Evolutionary conservation across 2,113 vertebrate genomes (phyloP), one percentile per base, ranked within the genome.

Genomic region (Corapipo altera): DNA sequence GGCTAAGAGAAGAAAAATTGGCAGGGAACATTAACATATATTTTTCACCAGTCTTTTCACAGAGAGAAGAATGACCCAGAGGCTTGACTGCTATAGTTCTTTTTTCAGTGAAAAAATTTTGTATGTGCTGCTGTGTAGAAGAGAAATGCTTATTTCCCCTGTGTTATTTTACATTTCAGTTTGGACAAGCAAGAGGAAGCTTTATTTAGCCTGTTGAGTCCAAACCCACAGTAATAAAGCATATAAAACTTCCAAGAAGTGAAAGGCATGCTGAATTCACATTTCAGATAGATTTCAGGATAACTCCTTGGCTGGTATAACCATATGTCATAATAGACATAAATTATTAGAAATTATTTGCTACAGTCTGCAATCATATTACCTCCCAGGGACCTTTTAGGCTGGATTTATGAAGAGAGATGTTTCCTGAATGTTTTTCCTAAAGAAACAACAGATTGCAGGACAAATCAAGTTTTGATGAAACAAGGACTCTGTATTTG

Each of bases 271-370:
- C 65, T 78, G 76, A 74, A 79, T 66, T 94, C 58, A 41, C 49
- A 66, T 92, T 91, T 92, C 93, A 92, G 93, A 71, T 59, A 51
- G n/a, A 74, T 92, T 93, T 74, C 61, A 69, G 83, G 52, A 61
- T 82, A 93, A 82, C 41, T 92, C 77, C 49, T 81, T 89, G 62
- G 57, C 89, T 91, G 77, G 85, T 89, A 64, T 32, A 82, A 76
- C 37, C 1, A 1, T 95, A 44, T 91, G 74, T 83, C 95, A 88
- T 61, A 41, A 30, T 79, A 79, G 89, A 75, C 77, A 78, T 93
- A 84, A 95, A 93, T 96, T 94, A 95, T 88, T 93, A 91, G 77
- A 82, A 96, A 89, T 82, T 43, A 93, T 95, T 95, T 89, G 58
- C 71, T 83, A 43, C 32, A 73, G 66, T 62, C n/a, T 76, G 33